Base-by-base conservation (phyloP, 2,113 vertebrate genomes). In the Cichladusa arquata region DNA sequence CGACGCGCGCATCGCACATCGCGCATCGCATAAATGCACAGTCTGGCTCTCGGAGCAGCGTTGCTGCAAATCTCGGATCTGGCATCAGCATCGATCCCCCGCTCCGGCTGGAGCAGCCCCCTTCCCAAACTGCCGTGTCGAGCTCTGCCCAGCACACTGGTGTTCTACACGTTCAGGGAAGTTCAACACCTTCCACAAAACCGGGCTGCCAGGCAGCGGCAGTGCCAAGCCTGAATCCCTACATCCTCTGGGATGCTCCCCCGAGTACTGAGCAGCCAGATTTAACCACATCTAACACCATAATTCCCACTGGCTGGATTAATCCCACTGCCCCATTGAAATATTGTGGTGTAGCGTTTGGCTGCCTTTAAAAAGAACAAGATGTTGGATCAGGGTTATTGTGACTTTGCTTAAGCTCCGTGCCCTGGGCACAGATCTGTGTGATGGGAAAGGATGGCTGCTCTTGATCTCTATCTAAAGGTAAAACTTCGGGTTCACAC, bases 401-500 rank as follows among this genome's bases (percentile, higher is more conserved):
- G 84, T 54, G 88, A 29, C 34, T 87, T 85, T 1, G 5, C 38
- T 58, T 50, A 62, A 85, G 73, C 73, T 65, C 53, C 42, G 0
- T 18, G 67, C 51, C 2, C 56, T 12, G 51, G 64, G 56, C 48
- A 42, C 44, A 14, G 20, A 18, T 62, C 14, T 24, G 29, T 69
- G 38, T 54, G 62, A 16, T 57, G 65, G 73, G 44, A 28, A 78
- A 25, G 57, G 42, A 16, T 57, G 38, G 20, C 54, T 85, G 66
- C 24, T 90, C 61, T 50, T 38, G 34, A 3, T 51, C 19, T 60
- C 65, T 67, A 0, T 33, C 44, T 45, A 28, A 88, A 93, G 60
- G 81, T 62, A 87, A 92, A 92, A 93, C 79, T 92, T 95, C 4
- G 54, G 26, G 17, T 40, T 88, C 50, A 60, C 42, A 10, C 13